These are phyloP conservation scores for Erithacus rubecula DNA, from an alignment of 2,797 vertebrate genomes.

Conservation along the genomic window DNA sequence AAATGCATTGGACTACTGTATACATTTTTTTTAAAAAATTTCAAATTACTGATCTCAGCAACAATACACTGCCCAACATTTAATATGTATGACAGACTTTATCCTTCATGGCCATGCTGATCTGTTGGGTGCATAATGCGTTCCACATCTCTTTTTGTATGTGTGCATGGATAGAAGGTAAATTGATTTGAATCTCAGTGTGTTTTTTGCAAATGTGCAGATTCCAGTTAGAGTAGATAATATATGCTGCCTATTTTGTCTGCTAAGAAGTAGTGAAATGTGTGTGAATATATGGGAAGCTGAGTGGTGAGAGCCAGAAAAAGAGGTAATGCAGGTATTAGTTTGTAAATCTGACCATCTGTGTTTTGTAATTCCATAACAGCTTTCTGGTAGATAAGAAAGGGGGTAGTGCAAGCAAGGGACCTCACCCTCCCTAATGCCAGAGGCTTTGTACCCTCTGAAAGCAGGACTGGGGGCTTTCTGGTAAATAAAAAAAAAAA, in stretches of 20 bases:
- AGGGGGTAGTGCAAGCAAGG: not conserved
- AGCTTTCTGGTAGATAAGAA: not conserved
- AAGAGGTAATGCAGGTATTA: not conserved
- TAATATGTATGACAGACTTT: not conserved
- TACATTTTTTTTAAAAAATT: not conserved
- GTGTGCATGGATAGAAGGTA: not conserved
- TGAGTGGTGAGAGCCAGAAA: not conserved
- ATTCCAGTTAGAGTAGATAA: not conserved
- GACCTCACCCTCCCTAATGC: not conserved
- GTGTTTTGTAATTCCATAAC: not conserved
- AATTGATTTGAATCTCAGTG: not conserved
- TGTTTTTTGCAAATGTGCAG: not conserved
- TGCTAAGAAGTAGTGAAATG: not conserved
- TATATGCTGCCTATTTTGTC: not conserved
- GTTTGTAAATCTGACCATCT: not conserved
- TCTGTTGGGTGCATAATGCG: not conserved
- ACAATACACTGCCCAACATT: not conserved
- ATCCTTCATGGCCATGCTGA: constrained; percentile 2
- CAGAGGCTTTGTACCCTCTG: not conserved
- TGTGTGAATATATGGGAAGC: not conserved
- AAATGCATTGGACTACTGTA: not conserved
- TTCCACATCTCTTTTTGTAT: not conserved
- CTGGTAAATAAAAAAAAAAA: not conserved
- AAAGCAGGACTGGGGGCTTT: not conserved
- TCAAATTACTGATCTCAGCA: not conserved